Evolutionary conservation across 2,888 invertebrate genomes (phyloP), one percentile per base, ranked within the genome.

Genomic region (Drosophila quinaria): DNA sequence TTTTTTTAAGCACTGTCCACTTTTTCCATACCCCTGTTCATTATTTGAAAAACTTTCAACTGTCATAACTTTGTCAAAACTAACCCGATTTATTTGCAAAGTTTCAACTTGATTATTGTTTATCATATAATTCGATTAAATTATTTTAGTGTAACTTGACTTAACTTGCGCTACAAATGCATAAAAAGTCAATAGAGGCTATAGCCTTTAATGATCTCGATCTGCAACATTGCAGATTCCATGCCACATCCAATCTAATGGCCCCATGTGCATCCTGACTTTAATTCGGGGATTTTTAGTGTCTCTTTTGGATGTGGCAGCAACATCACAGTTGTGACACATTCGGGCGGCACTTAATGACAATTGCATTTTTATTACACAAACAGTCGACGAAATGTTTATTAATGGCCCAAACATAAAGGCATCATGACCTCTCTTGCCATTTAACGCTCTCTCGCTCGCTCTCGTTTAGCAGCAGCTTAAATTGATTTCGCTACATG

Each of bases 351-450:
- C 85, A 81, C 89, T 87, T 90, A 90, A 87, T 79, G 86, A 77
- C 85, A 91, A 90, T 91, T 90, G 90, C 87, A 87, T 87, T 90
- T 90, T 90, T 91, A 90, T 91, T 87, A 73, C 84, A 70, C 80
- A 80, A 91, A 84, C 85, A 90, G 76, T 77, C 74, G 81, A 82
- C 77, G 77, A 87, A 89, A 89, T 88, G 83, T 83, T 79, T 86
- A 86, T 86, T 88, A 87, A 87, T 89, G 90, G 78, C 71, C 80
- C 75, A 81, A 74, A 77, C 84, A 84, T 76, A 83, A 72, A 87
- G 75, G 76, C 70, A 85, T 74, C 80, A 81, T 78, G 79, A 76
- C 67, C 70, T 60, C 9, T 50, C 51, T 60, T 51, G 55, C 35
- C 33, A 52, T 42, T 19, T n/a, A n/a, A n/a, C n/a, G 25, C n/a